phyloP scores from a whole-genome alignment of 2,888 invertebrate genomes.

The Drosophila anomalipes region DNA sequence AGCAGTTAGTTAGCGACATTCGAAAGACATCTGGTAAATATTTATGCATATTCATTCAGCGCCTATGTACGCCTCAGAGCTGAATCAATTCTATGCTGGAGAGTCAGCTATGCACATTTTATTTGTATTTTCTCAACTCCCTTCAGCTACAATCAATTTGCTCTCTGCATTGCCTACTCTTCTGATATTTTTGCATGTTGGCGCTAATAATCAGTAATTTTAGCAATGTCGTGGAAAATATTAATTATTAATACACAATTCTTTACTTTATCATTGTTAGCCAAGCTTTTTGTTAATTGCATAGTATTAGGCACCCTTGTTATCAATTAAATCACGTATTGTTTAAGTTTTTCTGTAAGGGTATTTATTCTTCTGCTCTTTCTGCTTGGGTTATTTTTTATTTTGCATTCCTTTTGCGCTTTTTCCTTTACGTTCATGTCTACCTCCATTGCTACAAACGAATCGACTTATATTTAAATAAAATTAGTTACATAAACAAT shows the following conservation, averaged over 20 bases:
- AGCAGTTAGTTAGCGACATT: slow-evolving; percentile 37
- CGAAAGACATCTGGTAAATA: slow-evolving; percentile 39
- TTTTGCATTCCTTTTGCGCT: slow-evolving; percentile 6
- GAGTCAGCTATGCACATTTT: not conserved
- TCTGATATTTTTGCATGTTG: not conserved
- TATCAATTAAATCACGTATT: not conserved
- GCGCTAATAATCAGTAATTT: not conserved
- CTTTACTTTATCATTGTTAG: not conserved
- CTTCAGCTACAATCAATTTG: slow-evolving; percentile 36
- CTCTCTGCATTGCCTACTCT: not conserved
- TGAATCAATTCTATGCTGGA: not conserved
- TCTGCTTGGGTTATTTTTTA: not conserved
- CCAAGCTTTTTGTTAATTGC: not conserved
- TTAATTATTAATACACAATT: not conserved
- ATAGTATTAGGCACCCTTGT: not conserved
- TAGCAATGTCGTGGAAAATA: not conserved
- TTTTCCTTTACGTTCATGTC: slow-evolving; percentile 3
- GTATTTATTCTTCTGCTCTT: slow-evolving; percentile 16
- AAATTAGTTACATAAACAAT: slow-evolving; percentile 80
- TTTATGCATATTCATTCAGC: slow-evolving; percentile 45
- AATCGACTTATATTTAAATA: slow-evolving; percentile 77
- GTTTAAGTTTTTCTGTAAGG: not conserved
- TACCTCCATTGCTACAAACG: slow-evolving; percentile 18
- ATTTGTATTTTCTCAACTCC: not conserved
- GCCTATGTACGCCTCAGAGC: not conserved